Evolutionary conservation across 2,888 invertebrate species (phyloP), one percentile per base, ranked within the genome.

Genomic region (Baccha elongata): DNA sequence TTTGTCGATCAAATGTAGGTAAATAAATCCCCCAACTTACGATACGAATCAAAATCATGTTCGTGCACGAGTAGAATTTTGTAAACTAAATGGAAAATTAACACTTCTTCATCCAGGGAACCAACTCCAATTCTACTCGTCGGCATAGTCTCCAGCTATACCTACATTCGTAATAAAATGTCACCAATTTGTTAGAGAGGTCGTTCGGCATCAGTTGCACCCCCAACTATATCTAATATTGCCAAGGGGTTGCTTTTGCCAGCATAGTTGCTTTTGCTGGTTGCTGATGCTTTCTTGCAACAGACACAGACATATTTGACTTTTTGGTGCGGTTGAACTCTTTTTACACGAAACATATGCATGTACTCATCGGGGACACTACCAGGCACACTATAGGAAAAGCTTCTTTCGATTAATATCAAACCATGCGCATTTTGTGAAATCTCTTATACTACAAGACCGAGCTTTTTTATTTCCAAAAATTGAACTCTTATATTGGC

Each of bases 81-180:
- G 65, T 71, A 81, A 76, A 71, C 72, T 83, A 78, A 83, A 83
- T 83, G 83, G 78, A 83, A 83, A 83, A 83, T 83, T 83, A 83
- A 83, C 83, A 83, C 83, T 83, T 83, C 83, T 83, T 83, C 78
- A 83, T 78, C 65, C 78, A 48, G 78, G 44, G 50, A 78, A 64
- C 52, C 69, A 53, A 35, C 62, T 75, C 44, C 55, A 67, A 60
- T 73, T n/a, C n/a, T 46, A 81, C 69, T 37, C 37, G 13, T 23
- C 37, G 15, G 37, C 37, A 19, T 55, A 81, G 81, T 60, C 23
- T 26, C 60, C n/a, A n/a, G n/a, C n/a, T n/a, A 60, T 60, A 26
- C 26, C 26, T 68, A 72, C 67, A 68, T 62, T 58, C 72, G 67
- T 78, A 37, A 23, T 55, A 40, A 83, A 83, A 83, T 83, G 83